Conservation (phyloP, 1,140 invertebrate species). For the Coenobita brevimanus region DNA sequence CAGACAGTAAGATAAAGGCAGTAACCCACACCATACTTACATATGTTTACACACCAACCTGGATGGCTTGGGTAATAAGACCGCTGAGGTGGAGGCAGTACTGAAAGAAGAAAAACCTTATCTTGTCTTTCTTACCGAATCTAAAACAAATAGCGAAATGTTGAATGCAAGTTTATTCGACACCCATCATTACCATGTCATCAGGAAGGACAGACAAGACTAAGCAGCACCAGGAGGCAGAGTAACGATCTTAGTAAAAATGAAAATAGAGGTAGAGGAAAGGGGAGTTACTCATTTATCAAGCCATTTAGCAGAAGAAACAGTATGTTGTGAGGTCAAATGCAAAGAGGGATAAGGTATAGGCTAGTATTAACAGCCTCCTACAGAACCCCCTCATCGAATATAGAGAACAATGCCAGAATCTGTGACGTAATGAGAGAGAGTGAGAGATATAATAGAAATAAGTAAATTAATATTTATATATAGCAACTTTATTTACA, state of each 20-base stretch:
- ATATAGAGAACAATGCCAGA: not conserved
- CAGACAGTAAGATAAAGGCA: too few species aligned
- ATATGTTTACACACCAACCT: too few species aligned
- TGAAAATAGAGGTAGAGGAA: not conserved
- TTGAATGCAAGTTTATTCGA: not conserved
- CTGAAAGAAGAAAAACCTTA: not conserved
- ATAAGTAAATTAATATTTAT: too few species aligned
- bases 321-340: constrained; percentile 13
- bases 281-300: not conserved
- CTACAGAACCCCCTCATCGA: not conserved
- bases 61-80: not conserved
- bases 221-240: not conserved
- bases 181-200: not conserved
- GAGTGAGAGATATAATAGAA: too few species aligned
- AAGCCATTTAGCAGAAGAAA: constrained; percentile 11
- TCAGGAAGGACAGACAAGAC: not conserved
- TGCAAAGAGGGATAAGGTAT: not conserved
- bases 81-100: too few species aligned
- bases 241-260: constrained; percentile 3
- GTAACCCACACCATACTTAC: too few species aligned
- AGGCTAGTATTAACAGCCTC: too few species aligned
- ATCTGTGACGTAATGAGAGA: not conserved
- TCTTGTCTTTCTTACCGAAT: not conserved
- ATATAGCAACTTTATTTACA: too few species aligned
- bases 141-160: not conserved